Evolutionary conservation across 2,797 vertebrate genomes (phyloP), one percentile per base, ranked within the genome.

Genomic region (Gobionotothen gibberifrons): DNA sequence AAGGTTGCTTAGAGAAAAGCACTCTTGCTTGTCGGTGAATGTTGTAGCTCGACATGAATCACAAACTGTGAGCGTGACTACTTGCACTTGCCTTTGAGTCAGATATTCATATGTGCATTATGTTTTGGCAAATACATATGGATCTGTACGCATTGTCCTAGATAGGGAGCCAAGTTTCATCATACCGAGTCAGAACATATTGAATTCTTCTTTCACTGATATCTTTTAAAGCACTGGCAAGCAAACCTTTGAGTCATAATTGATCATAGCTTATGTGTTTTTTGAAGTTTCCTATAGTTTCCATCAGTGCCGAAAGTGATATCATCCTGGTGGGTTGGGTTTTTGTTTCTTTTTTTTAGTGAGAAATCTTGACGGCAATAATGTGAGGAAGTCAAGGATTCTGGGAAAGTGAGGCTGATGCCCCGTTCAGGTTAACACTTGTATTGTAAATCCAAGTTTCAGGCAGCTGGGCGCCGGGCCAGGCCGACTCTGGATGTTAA

Each of bases 401-500:
- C 79, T 62, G 77, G 71, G 72, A 72, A 79, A 77, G 69, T 58
- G 53, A 78, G 67, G 74, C 69, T 75, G 63, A 49, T 77, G 71
- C 83, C 48, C 46, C 60, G 76, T 67, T 82, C 77, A 85, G 85
- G 81, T 89, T 85, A 85, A 87, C 74, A 68, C 82, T 63, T 79
- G 72, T 64, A 84, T 63, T 79, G 72, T 64, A 84, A 81, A 83
- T 85, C 72, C 42, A 69, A 66, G 82, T 88, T 83, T 69, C 77
- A 82, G 79, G 79, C 81, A 89, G 87, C 84, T 78, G 84, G 89
- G 89, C 89, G 78, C 53, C 13, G 43, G 22, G 90, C 92, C 92
- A 92, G 88, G 59, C 79, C 9, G 71, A 88, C 78, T 85, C 81
- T 88, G 75, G 86, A 92, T 89, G 90, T 93, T 93, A 93, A 94